Conservation (phyloP, 2,113 vertebrate genomes). For the Eudyptes chrysolophus region DNA sequence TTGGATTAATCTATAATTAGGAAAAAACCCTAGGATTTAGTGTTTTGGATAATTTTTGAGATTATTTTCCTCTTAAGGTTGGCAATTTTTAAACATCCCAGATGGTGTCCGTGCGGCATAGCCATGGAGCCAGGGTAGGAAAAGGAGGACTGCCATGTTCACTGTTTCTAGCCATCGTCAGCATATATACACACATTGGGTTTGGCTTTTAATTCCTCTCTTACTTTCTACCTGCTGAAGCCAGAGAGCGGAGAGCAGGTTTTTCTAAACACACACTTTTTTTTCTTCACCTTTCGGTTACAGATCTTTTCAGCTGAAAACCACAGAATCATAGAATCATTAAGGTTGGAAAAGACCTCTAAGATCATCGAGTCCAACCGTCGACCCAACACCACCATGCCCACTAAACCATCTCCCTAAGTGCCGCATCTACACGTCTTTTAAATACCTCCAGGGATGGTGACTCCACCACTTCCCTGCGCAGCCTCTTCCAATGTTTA, state of each 20-base stretch:
- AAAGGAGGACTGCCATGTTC: not conserved
- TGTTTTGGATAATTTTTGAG: not conserved
- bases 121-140: not conserved
- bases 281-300: not conserved
- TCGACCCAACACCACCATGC: too few species aligned
- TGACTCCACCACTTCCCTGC: too few species aligned
- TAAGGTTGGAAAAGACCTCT: too few species aligned
- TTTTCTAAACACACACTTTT: not conserved
- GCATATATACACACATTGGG: not conserved
- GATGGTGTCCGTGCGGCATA: not conserved
- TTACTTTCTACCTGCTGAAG: not conserved
- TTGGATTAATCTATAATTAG: not conserved
- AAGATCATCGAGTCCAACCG: too few species aligned
- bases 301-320: not conserved
- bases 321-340: too few species aligned
- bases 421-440: too few species aligned
- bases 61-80: not conserved
- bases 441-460: too few species aligned
- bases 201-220: not conserved
- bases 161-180: fast-evolving
- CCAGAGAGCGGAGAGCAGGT: not conserved
- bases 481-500: too few species aligned
- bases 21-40: not conserved
- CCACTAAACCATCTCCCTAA: too few species aligned
- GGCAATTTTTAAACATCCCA: not conserved